Base-by-base conservation (phyloP, 2,888 invertebrate species). In the Augochlorella aurata region DNA sequence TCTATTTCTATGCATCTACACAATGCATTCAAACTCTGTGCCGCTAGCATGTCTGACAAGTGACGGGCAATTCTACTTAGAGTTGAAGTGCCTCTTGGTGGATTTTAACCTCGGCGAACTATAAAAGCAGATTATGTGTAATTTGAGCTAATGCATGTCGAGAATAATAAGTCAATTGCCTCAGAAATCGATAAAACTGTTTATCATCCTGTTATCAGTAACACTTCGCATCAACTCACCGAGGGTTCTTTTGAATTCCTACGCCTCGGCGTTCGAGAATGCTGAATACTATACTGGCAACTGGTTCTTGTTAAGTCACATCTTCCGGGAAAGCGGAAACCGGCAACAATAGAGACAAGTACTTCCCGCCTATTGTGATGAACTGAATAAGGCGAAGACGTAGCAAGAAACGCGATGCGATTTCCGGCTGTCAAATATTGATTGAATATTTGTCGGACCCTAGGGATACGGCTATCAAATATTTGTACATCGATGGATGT, bases 361-460 rank as follows among this genome's bases (percentile, higher is more conserved):
- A 10, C 29, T 68, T 49, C 18, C 16, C 67, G 24, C 29, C 29
- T 16, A 29, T 49, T 47, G 18, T 10, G 49, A 18, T 29, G 49
- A 49, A 68, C n/a, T 29, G 67, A 68, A 49, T 68, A 68, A 49
- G 21, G 14, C 29, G 18, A 54, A 54, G 70, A 70, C 21, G 54
- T 54, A 44, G 54, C n/a, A n/a, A 14, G 63, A 63, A 63, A n/a
- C n/a, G 16, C 73, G 16, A n/a, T 8, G 38, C 8, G 52, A 63
- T 63, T 58, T 71, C 44, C 21, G 44, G 24, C 18, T 44, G 58
- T 54, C 71, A 58, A 71, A 71, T 70, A 70, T 70, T 70, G 70
- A 70, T 70, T 38, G 54, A 44, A 70, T 70, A 70, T 52, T 70
- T 16, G 70, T 21, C 70, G 38, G 54, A 38, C 70, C 24, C 21